Evolutionary conservation across 2,797 vertebrate genomes (phyloP).

Genomic region (Myotis pilosus): DNA sequence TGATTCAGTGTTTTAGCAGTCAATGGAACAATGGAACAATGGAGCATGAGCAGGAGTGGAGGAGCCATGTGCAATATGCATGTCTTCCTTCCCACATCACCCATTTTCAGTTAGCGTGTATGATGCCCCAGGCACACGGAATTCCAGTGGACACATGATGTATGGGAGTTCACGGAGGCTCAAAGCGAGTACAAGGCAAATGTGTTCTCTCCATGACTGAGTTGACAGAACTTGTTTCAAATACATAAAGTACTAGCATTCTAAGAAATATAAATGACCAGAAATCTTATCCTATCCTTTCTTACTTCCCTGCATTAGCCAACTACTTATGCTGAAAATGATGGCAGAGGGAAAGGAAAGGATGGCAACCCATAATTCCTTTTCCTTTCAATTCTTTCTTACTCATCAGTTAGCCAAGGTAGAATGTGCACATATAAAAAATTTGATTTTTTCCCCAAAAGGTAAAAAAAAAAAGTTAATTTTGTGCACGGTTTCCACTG

Average conservation of each 20-base stretch:
- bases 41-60: neutral
- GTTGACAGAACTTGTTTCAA: neutral
- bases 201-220: neutral
- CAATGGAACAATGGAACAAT: neutral
- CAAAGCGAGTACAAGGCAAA: neutral
- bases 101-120: neutral
- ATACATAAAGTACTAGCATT: neutral
- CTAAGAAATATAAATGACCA: neutral
- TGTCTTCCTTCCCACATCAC: neutral
- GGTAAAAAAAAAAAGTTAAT: neutral
- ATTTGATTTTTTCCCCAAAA: neutral
- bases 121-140: neutral
- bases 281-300: neutral
- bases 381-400: neutral
- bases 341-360: neutral
- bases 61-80: fast-evolving
- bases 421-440: neutral
- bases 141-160: neutral
- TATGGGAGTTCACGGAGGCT: neutral
- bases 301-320: neutral
- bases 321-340: neutral
- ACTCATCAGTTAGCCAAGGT: neutral
- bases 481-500: neutral
- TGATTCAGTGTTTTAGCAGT: neutral
- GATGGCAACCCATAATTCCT: neutral